Evolutionary conservation across 1,140 invertebrate species (phyloP).

Genomic region (Drosophila nigrodunni): DNA sequence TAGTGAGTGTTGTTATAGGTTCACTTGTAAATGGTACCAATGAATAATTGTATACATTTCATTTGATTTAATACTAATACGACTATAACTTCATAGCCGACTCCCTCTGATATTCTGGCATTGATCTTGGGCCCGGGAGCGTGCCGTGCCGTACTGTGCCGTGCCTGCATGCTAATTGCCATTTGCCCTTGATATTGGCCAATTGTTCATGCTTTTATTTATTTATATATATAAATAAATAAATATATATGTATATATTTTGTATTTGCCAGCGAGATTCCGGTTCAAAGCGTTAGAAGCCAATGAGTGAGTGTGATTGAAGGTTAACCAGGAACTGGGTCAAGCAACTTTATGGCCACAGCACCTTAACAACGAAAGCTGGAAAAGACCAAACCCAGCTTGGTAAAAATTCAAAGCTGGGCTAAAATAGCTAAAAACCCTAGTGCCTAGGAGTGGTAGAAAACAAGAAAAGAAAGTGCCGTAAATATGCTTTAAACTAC

Average conservation of each 20-base stretch:
- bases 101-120: conserved; percentile 11
- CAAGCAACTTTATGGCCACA: conserved; percentile 11
- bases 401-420: background rate
- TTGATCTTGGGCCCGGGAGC: conserved; percentile 23
- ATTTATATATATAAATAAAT: background rate
- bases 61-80: too few species aligned
- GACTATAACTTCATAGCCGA: background rate
- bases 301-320: conserved; percentile 10
- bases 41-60: conserved; percentile 5
- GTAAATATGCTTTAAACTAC: too few species aligned
- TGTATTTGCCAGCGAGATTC: conserved; percentile 18
- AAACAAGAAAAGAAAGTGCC: too few species aligned
- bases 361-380: conserved; percentile 4
- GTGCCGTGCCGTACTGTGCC: conserved; percentile 1
- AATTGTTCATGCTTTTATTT: conserved; percentile 20
- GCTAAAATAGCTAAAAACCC: background rate
- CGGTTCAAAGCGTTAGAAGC: conserved; percentile 24
- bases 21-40: conserved; percentile 1
- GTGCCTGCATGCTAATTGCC: conserved; percentile 40
- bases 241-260: background rate
- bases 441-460: too few species aligned
- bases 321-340: conserved; percentile 47
- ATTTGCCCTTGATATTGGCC: conserved; percentile 48
- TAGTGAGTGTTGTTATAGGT: conserved; percentile 18
- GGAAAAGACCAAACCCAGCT: background rate